Percentiles rank a stretch among this genome's conserved stretches.
Evolutionary conservation across 2,797 vertebrate species (phyloP).

Genomic region (Eurystomus glaucurus): DNA sequence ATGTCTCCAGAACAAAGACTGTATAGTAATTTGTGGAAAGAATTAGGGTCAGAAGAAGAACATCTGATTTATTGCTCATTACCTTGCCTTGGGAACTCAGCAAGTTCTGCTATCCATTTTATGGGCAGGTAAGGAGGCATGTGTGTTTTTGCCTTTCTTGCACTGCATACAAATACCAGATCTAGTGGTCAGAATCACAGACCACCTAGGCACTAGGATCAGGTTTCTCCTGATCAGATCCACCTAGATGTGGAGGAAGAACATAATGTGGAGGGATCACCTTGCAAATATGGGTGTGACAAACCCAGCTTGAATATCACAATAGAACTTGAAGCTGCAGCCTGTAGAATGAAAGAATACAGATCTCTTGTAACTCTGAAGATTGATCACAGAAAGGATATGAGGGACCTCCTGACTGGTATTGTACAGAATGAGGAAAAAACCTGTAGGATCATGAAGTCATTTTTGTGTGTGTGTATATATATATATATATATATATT

Average conservation of each 20-base stretch:
- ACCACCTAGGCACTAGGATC: neutral
- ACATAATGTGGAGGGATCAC: neutral
- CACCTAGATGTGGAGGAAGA: rapidly evolving
- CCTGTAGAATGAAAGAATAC: neutral
- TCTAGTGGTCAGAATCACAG: neutral
- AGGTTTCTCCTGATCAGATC: neutral
- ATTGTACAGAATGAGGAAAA: neutral
- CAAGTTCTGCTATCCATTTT: neutral
- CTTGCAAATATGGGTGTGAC: neutral
- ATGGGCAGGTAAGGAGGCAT: neutral
- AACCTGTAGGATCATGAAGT: neutral
- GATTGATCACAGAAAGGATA: neutral
- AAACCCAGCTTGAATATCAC: neutral
- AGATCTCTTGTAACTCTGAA: neutral
- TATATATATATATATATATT: neutral
- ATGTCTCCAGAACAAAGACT: neutral
- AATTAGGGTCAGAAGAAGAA: neutral
- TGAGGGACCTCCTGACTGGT: neutral
- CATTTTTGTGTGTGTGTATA: neutral
- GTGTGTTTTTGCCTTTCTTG: neutral
- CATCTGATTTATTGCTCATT: neutral
- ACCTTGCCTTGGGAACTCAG: neutral
- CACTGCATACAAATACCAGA: neutral
- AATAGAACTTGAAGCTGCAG: neutral
- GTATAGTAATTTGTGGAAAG: neutral